Conservation (phyloP, 2,888 invertebrate genomes). For the Serrognathus titanus region DNA sequence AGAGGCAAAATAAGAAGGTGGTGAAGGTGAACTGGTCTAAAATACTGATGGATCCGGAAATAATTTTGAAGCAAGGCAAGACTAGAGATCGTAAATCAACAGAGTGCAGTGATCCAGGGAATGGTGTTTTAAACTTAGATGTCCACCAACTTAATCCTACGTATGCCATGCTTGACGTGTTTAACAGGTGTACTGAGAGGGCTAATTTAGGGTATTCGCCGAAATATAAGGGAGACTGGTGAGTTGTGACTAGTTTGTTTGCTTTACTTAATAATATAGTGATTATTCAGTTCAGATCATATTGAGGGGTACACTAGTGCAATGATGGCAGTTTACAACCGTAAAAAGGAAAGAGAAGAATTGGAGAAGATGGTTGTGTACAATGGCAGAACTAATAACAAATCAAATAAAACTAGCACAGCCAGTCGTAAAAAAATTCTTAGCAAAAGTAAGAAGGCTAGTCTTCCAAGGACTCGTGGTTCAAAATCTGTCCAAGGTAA, state of each 20-base stretch:
- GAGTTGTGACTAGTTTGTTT: slow-evolving; percentile 19
- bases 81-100: slow-evolving; percentile 47
- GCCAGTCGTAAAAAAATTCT: background rate
- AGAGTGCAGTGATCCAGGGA: slow-evolving; percentile 45
- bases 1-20: slow-evolving; percentile 50
- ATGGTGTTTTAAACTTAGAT: slow-evolving; percentile 51
- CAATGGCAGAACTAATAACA: background rate
- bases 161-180: slow-evolving; percentile 67
- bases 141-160: slow-evolving; percentile 61
- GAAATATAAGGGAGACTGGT: slow-evolving; percentile 37
- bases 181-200: slow-evolving; percentile 60
- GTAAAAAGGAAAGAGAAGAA: slow-evolving; percentile 50
- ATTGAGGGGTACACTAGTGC: slow-evolving; percentile 54
- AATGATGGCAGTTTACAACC: slow-evolving; percentile 54
- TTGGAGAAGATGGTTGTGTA: slow-evolving; percentile 6
- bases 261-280: slow-evolving; percentile 9
- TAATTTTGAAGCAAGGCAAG: slow-evolving; percentile 55
- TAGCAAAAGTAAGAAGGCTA: slow-evolving; percentile 1
- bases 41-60: slow-evolving; percentile 62
- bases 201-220: slow-evolving; percentile 35
- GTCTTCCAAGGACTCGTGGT: background rate
- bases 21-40: slow-evolving; percentile 65
- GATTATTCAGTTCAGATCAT: slow-evolving; percentile 22
- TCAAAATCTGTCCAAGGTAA: slow-evolving; percentile 7
- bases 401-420: background rate